These are phyloP conservation scores for Linnaemya vulpina DNA, from an alignment of 2,888 invertebrate species.

Conservation along the genomic window DNA sequence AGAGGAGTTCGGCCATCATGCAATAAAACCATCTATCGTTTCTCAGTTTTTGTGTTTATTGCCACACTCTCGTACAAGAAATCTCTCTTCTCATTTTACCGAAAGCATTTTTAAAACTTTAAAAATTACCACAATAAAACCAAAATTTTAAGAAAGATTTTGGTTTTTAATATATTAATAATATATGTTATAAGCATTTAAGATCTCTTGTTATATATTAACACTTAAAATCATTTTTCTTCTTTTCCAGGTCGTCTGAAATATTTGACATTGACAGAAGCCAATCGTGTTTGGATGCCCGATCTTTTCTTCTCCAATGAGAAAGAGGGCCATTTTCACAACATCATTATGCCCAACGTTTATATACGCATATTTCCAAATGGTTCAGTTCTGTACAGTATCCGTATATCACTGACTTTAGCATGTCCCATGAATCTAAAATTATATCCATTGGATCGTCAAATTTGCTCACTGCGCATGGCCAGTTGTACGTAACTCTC, in stretches of 20 bases:
- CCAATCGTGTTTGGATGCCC: constrained; percentile 98
- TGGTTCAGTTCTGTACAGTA: constrained; percentile 97
- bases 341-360: constrained; percentile 98
- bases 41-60: too few species aligned
- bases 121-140: too few species aligned
- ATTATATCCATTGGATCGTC: constrained; percentile 97
- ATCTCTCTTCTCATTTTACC: too few species aligned
- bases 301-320: constrained; percentile 99
- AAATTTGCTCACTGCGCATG: constrained; percentile 96
- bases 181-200: too few species aligned
- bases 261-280: constrained; percentile 96
- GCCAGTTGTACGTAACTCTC: constrained; percentile 95
- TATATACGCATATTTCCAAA: constrained; percentile 98
- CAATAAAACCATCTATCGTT: too few species aligned
- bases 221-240: background rate
- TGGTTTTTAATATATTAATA: too few species aligned
- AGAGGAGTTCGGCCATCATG: too few species aligned
- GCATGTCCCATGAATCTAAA: constrained; percentile 99
- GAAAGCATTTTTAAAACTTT: too few species aligned
- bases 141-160: too few species aligned
- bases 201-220: too few species aligned
- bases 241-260: constrained; percentile 89
- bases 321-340: constrained; percentile 98
- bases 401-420: constrained; percentile 97
- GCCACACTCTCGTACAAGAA: too few species aligned